Conservation (phyloP, 2,113 vertebrate species). For the Accipiter virgatus region DNA sequence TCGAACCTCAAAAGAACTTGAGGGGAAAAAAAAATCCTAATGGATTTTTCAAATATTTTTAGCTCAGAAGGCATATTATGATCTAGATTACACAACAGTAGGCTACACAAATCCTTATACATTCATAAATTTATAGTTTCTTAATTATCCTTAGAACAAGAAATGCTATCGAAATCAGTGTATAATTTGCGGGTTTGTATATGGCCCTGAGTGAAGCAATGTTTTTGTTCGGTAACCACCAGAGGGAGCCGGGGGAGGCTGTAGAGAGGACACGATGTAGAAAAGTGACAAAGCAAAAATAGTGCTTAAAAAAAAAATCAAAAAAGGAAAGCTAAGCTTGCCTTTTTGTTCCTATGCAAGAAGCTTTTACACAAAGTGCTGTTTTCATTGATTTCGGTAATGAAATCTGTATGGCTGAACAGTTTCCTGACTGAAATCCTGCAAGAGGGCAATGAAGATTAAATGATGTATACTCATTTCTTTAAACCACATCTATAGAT, state of each 20-base stretch:
- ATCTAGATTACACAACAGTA: neutral
- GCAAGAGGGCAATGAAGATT: neutral
- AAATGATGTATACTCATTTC: neutral
- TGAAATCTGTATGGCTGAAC: neutral
- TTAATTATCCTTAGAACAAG: neutral
- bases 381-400: neutral
- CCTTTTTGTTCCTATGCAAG: neutral
- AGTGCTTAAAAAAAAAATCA: neutral
- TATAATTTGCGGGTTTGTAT: accelerated
- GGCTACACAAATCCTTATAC: neutral
- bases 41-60: neutral
- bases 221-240: neutral
- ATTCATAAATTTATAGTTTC: neutral
- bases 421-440: neutral
- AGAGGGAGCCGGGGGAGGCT: neutral
- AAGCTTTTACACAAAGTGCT: neutral
- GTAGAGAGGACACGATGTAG: accelerated
- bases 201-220: accelerated
- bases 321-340: neutral
- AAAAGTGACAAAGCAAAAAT: neutral
- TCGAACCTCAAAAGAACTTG: neutral
- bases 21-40: neutral
- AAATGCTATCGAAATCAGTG: neutral
- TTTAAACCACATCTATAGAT: neutral
- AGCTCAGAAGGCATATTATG: neutral